Conservation (phyloP, 2,113 vertebrate genomes). For the Amia ocellicauda region DNA sequence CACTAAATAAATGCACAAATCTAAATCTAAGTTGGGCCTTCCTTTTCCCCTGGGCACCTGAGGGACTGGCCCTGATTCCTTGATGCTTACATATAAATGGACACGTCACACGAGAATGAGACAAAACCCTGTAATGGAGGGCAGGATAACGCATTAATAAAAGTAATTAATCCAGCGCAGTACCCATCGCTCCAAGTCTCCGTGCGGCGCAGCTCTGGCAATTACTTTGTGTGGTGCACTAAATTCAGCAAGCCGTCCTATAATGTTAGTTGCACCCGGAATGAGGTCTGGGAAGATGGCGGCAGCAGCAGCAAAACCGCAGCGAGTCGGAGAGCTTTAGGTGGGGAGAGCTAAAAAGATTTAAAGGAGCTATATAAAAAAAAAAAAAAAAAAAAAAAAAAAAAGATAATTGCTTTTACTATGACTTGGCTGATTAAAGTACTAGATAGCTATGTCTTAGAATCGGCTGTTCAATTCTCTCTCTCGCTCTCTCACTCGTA, state of each 20-base stretch:
- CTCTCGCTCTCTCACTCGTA: not conserved
- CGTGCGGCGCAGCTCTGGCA: too few relatives aligned
- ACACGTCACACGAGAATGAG: not conserved
- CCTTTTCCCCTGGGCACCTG: too few relatives aligned
- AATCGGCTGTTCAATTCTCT: too few relatives aligned
- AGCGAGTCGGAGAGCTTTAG: not conserved
- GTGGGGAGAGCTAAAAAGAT: not conserved
- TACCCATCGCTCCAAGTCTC: constrained; percentile 2
- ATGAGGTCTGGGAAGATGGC: not conserved
- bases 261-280: not conserved
- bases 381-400: constrained; percentile 3
- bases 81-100: not conserved
- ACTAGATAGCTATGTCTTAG: not conserved
- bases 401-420: not conserved
- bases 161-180: not conserved
- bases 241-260: constrained; percentile 7
- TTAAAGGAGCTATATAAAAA: not conserved
- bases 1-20: too few relatives aligned
- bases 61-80: too few relatives aligned
- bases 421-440: not conserved
- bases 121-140: not conserved
- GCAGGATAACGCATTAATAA: not conserved
- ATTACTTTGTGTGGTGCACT: too few relatives aligned
- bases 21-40: too few relatives aligned
- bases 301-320: not conserved